Conservation (phyloP, 2,113 vertebrate genomes). For the Falco punctatus region DNA sequence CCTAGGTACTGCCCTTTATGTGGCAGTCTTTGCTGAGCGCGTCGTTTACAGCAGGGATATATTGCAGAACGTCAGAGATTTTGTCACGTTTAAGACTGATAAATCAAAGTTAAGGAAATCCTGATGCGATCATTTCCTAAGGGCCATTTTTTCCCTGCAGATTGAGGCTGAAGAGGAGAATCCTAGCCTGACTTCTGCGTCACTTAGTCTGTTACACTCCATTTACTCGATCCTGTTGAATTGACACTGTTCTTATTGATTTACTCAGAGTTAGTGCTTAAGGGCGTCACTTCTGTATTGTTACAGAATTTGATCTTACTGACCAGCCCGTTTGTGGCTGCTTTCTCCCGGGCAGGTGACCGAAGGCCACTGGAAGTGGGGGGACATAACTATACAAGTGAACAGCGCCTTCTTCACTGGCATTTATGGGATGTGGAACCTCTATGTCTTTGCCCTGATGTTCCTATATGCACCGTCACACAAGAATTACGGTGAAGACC, state of each 20-base stretch:
- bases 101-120: background rate
- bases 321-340: fast-evolving
- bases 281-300: background rate
- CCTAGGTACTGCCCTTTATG: slow-evolving; percentile 46
- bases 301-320: background rate
- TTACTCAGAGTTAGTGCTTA: background rate
- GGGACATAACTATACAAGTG: slow-evolving; percentile 86
- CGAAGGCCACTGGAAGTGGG: slow-evolving; percentile 97
- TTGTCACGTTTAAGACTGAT: background rate
- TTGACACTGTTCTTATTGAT: background rate
- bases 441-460: slow-evolving; percentile 97
- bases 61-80: fast-evolving
- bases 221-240: background rate
- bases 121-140: background rate
- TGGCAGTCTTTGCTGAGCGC: background rate
- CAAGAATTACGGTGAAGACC: slow-evolving; percentile 93
- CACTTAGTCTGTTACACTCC: background rate
- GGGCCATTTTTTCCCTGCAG: background rate
- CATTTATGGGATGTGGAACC: slow-evolving; percentile 99
- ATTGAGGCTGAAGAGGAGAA: background rate
- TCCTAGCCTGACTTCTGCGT: background rate
- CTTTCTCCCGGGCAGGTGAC: slow-evolving; percentile 81
- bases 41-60: fast-evolving
- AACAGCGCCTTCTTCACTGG: slow-evolving; percentile 98
- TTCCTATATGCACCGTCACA: slow-evolving; percentile 97